A percentile compares a stretch with the other conserved stretches of the same genome.
Evolutionary conservation across 2,113 vertebrate species (phyloP).

Genomic region (Microcebus tavaratra): DNA sequence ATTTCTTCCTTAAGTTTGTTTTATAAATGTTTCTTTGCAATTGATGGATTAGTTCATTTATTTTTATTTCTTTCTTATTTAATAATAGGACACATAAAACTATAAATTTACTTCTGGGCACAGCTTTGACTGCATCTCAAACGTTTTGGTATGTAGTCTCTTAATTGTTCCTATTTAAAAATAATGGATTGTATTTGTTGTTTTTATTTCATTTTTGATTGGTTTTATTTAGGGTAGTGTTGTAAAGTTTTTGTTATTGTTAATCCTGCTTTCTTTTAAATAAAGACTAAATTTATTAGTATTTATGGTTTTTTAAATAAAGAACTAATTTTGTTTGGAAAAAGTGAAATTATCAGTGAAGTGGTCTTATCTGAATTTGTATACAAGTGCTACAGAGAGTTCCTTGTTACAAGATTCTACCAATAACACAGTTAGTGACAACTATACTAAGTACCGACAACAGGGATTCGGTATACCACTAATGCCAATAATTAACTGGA

Average conservation of each 20-base stretch:
- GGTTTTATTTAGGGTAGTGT: slow-evolving; percentile 58
- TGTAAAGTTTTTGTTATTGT: slow-evolving; percentile 53
- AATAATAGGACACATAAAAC: slow-evolving; percentile 44
- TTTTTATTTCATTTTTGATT: slow-evolving; percentile 61
- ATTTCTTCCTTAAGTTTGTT: slow-evolving; percentile 24
- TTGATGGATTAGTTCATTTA: slow-evolving; percentile 55
- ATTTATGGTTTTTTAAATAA: slow-evolving; percentile 74
- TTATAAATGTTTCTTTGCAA: slow-evolving; percentile 57
- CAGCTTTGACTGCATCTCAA: slow-evolving; percentile 57
- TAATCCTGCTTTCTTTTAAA: slow-evolving; percentile 63
- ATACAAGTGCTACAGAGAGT: not conserved
- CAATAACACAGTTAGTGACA: not conserved
- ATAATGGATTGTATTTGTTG: not conserved
- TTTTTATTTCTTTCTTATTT: slow-evolving; percentile 68
- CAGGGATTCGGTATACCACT: not conserved
- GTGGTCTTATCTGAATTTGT: slow-evolving; percentile 4
- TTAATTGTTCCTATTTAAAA: slow-evolving; percentile 60
- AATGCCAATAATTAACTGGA: not conserved
- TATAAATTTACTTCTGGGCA: slow-evolving; percentile 62
- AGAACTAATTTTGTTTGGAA: slow-evolving; percentile 59
- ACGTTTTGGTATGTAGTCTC: slow-evolving; percentile 50
- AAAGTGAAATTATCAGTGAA: slow-evolving; percentile 52
- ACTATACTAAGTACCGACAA: not conserved
- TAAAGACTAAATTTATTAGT: slow-evolving; percentile 71
- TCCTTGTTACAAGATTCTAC: not conserved